Base-by-base conservation (phyloP, 2,888 invertebrate species). In the Electrophaes corylata region DNA sequence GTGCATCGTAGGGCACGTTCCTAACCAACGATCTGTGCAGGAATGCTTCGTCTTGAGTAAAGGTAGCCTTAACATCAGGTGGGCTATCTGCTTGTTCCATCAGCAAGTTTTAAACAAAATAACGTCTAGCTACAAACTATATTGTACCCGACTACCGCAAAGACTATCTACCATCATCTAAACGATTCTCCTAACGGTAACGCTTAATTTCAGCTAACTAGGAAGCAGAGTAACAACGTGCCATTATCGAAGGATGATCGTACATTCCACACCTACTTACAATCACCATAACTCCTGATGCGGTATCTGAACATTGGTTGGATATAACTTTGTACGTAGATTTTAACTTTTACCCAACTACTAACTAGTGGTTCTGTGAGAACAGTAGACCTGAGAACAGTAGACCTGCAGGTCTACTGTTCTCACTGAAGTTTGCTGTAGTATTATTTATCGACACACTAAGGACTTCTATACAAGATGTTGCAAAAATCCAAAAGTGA, bases 201-300 rank as follows among this genome's bases (percentile, higher is more conserved):
- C 47, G 23, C 54, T 54, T 54, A 54, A 54, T 54, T 54, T 54
- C 54, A 53, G 53, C 54, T 54, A 54, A 54, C 54, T 41, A 54
- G 54, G 54, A 54, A 54, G 54, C 47, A 19, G 33, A 35, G 12
- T 12, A 33, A 16, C 37, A 49, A 35, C 44, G 23, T 44, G 51
- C 16, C 33, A 54, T 47, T 54, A 47, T 54, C 54, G 26, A 18
- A 12, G 16, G 16, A 53, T 53, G 31, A 54, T 47, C 47, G 35
- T 41, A 47, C 47, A 47, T 47, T 47, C 53, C 31, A 39, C 49
- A 49, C 44, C 45, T 56, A n/a, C 31, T 40, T 39, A 40, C 18
- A 49, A 57, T 50, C 50, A 57, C 50, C 50, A 56, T 50, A 49
- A 49, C 37, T 57, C 39, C 19, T 45, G 19, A 35, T 37, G 26